These are phyloP conservation scores for Diabrotica undecimpunctata DNA, from an alignment of 1,140 invertebrate species.

Conservation along the genomic window DNA sequence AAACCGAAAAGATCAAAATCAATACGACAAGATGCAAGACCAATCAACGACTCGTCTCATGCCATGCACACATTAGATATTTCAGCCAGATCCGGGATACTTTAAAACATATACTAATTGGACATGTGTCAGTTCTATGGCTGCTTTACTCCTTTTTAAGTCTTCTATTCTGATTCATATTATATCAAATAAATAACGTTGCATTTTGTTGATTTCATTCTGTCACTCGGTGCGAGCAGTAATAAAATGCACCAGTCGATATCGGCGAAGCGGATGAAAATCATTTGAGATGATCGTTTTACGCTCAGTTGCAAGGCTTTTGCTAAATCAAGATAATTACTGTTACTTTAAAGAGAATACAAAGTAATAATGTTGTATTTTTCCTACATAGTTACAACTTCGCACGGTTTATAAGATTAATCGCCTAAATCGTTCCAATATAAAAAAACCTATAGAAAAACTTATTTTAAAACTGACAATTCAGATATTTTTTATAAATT, in stretches of 20 bases:
- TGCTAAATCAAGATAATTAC: too few relatives aligned
- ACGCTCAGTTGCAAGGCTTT: too few relatives aligned
- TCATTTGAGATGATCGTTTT: too few relatives aligned
- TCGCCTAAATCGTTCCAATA: too few relatives aligned
- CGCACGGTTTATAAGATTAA: too few relatives aligned
- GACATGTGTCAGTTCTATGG: conserved; percentile 31
- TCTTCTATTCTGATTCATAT: conserved; percentile 21
- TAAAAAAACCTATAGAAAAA: too few relatives aligned
- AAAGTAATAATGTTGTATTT: too few relatives aligned
- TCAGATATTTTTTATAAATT: too few relatives aligned
- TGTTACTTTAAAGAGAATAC: too few relatives aligned
- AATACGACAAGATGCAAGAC: conserved; percentile 32
- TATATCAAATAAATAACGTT: conserved; percentile 19
- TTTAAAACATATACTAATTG: conserved; percentile 41
- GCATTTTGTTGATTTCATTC: conserved; percentile 18
- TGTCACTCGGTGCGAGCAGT: not conserved
- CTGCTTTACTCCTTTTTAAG: conserved; percentile 17
- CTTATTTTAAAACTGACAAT: too few relatives aligned
- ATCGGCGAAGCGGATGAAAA: too few relatives aligned
- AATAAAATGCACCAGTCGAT: not conserved
- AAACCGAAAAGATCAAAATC: conserved; percentile 37
- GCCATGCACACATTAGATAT: conserved; percentile 33
- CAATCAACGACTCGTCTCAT: conserved; percentile 28
- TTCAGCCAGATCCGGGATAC: conserved; percentile 36
- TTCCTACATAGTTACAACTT: too few relatives aligned